Evolutionary conservation across 2,797 vertebrate species (phyloP).

Genomic region (Caiman crocodilus): DNA sequence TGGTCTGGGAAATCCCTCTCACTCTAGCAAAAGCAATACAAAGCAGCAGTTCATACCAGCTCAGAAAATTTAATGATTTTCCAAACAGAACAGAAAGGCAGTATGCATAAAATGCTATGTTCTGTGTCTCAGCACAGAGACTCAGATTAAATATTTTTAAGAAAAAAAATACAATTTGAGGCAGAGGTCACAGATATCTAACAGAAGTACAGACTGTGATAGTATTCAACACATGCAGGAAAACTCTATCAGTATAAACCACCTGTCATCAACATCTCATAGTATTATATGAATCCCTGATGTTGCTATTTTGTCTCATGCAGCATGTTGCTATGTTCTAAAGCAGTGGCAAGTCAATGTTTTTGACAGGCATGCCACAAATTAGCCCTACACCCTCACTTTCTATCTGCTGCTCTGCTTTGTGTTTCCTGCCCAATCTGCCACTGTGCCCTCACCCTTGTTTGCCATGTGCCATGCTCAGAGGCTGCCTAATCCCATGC

Average conservation of each 20-base stretch:
- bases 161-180: not conserved
- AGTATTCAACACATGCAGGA: not conserved
- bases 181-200: not conserved
- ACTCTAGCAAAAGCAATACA: too few species aligned
- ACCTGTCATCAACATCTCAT: not conserved
- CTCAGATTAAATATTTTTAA: not conserved
- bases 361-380: too few species aligned
- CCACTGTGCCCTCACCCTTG: too few species aligned
- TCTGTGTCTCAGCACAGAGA: not conserved
- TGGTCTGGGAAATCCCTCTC: not conserved
- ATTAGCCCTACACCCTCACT: too few species aligned
- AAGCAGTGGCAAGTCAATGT: too few species aligned
- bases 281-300: not conserved
- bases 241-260: not conserved
- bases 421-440: too few species aligned
- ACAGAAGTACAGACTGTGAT: not conserved
- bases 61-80: not conserved
- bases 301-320: not conserved
- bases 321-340: not conserved
- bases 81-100: not conserved
- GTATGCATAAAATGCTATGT: not conserved
- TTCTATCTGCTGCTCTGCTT: too few species aligned
- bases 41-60: not conserved
- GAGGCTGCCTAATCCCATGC: too few species aligned
- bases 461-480: too few species aligned